phyloP scores from a whole-genome alignment of 1,140 invertebrate genomes.

The Pogonognathellus flavescens region DNA sequence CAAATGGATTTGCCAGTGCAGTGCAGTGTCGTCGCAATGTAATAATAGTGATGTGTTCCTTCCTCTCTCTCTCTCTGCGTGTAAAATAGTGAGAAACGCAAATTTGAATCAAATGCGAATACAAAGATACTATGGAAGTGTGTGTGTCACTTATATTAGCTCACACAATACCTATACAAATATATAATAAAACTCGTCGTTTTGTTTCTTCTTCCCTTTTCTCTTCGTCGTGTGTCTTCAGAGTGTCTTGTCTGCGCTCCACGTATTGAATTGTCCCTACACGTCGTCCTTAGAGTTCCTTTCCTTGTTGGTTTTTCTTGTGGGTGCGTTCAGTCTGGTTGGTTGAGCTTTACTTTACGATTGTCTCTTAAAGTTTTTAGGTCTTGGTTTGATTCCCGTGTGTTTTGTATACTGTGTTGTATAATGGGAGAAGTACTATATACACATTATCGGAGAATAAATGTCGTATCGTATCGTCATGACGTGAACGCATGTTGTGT shows the following conservation, averaged over 20 bases:
- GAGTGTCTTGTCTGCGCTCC: no score
- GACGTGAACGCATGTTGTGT: conserved; percentile 19
- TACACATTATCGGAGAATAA: neutral
- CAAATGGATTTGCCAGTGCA: neutral
- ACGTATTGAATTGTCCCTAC: neutral
- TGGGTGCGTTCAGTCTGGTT: neutral
- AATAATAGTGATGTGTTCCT: conserved; percentile 18
- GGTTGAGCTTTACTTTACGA: neutral
- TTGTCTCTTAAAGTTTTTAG: neutral
- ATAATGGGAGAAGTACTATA: neutral
- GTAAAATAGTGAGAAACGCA: conserved; percentile 23
- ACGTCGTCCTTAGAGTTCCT: neutral
- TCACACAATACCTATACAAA: no score
- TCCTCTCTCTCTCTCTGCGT: neutral
- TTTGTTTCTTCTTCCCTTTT: no score
- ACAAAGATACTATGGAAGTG: no score
- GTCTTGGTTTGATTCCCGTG: no score
- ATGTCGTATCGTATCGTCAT: conserved; percentile 25
- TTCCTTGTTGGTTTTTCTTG: conserved; percentile 7
- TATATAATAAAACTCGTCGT: no score
- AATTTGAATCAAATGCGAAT: no score
- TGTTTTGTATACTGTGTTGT: no score
- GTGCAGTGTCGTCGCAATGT: neutral
- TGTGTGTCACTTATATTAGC: no score
- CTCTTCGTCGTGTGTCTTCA: no score